These are phyloP conservation scores for Drosophila nr. perissopoda DNA, from an alignment of 2,888 invertebrate species.

Conservation along the genomic window DNA sequence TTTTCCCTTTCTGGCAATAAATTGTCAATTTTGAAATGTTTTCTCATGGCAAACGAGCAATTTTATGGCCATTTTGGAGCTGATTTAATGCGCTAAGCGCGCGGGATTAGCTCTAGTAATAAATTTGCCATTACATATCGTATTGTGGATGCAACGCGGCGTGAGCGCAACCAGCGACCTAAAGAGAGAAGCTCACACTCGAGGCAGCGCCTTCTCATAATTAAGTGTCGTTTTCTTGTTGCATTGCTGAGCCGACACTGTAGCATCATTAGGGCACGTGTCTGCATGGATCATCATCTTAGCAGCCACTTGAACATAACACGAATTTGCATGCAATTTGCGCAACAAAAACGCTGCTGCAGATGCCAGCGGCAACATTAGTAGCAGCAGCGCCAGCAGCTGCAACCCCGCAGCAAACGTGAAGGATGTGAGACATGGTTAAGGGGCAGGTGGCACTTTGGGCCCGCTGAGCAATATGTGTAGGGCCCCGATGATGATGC, in stretches of 20 bases:
- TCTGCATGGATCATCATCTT: conserved; percentile 58
- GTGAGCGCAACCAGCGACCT: conserved; percentile 30
- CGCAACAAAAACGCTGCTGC: conserved; percentile 58
- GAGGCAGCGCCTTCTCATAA: conserved; percentile 63
- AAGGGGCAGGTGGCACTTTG: conserved; percentile 37
- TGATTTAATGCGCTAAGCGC: conserved; percentile 77
- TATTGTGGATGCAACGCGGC: conserved; percentile 43
- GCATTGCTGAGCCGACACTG: conserved; percentile 48
- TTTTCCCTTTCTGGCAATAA: conserved; percentile 51
- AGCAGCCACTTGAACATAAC: conserved; percentile 78
- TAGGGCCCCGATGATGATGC: conserved; percentile 11
- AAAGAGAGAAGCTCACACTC: conserved; percentile 33
- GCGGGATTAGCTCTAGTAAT: conserved; percentile 65
- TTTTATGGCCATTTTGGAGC: conserved; percentile 75
- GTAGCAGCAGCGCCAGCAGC: conserved; percentile 12
- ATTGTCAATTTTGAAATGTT: conserved; percentile 74
- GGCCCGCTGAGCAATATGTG: conserved; percentile 51
- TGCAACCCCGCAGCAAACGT: conserved; percentile 17
- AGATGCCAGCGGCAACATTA: conserved; percentile 41
- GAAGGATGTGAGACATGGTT: conserved; percentile 39
- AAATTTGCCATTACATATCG: conserved; percentile 54
- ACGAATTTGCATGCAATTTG: conserved; percentile 77
- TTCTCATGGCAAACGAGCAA: conserved; percentile 53
- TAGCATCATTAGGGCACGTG: conserved; percentile 78
- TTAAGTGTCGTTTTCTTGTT: conserved; percentile 68